Percentiles rank a stretch among this genome's conserved stretches.
Conservation (phyloP, 1,140 invertebrate species). For the Metopolophium dirhodum region DNA sequence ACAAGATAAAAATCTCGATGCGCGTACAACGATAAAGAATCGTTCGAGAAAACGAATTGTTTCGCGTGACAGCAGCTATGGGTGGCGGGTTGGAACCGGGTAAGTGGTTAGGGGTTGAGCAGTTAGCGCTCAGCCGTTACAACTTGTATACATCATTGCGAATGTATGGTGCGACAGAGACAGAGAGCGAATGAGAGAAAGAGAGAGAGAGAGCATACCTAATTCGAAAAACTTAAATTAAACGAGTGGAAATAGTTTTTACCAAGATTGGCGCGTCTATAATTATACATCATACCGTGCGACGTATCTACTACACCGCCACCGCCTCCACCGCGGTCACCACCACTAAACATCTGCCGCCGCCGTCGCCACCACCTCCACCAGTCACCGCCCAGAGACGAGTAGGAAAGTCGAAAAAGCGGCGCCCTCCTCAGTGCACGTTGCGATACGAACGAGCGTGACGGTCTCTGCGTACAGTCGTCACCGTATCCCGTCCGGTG, state of each 20-base stretch:
- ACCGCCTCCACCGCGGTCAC: background rate
- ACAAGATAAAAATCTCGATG: background rate
- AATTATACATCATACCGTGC: background rate
- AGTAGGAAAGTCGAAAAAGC: background rate
- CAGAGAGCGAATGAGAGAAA: too few species aligned
- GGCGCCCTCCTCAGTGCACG: slow-evolving; percentile 15
- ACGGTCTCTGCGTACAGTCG: background rate
- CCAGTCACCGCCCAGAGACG: background rate
- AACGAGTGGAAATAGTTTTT: background rate
- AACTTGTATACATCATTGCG: too few species aligned
- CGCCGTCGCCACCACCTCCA: background rate
- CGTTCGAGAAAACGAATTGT: background rate
- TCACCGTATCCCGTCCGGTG: background rate
- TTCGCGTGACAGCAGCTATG: too few species aligned
- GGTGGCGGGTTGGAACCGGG: background rate
- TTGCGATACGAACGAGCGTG: background rate
- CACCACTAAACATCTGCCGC: background rate
- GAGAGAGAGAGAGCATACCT: too few species aligned
- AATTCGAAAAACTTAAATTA: slow-evolving; percentile 8
- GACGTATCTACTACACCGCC: background rate
- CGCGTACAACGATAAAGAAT: background rate
- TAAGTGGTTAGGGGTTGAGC: background rate
- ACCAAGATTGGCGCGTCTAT: slow-evolving; percentile 1
- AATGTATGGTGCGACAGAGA: too few species aligned
- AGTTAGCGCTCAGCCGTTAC: background rate